Base-by-base conservation (phyloP, 2,113 vertebrate genomes). In the Vicugna pacos region DNA sequence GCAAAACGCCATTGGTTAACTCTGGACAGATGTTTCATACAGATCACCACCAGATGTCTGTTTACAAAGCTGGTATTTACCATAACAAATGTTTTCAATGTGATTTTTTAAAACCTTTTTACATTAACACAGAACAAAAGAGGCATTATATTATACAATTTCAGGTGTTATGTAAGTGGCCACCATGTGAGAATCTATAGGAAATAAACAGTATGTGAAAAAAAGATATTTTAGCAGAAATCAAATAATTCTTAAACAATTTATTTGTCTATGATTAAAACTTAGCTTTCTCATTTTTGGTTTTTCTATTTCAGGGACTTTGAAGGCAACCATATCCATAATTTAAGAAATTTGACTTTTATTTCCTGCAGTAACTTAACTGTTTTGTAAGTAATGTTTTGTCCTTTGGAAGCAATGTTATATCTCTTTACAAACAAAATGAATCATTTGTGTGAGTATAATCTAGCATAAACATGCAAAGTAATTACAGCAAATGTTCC, bases 301-400 rank as follows among this genome's bases (percentile, higher is more conserved):
- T 91, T 92, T 98, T 98, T 98, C 30, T 98, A 69, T 97, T 97
- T 88, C 97, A 99, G 99, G 73, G 99, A 99, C 94, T 98, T 99
- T 95, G 99, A 99, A 98, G 99, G 99, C 94, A 99, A 99, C 98
- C 98, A 98, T 73, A 99, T 99, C 75, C 99, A 99, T 97, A 98
- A 97, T 32, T 98, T 99, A 97, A 99, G 98, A 96, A 99, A 99
- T 67, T 91, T 95, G 89, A 99, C 99, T 69, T 99, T 99, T 98
- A 98, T 96, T 89, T 99, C 99, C 81, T 99, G 99, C 98, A 99
- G 79, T 93, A 99, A 98, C 98, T 98, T 99, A 98, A 99, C 99
- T 88, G 99, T 99, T 89, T 98, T 99, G 99, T 99, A 98, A 99
- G 99, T 99, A 98, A 97, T 10, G 62, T 58, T 92, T 87, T 77